Conservation (phyloP, 2,113 vertebrate genomes). For the Periophthalmodon schlosseri region DNA sequence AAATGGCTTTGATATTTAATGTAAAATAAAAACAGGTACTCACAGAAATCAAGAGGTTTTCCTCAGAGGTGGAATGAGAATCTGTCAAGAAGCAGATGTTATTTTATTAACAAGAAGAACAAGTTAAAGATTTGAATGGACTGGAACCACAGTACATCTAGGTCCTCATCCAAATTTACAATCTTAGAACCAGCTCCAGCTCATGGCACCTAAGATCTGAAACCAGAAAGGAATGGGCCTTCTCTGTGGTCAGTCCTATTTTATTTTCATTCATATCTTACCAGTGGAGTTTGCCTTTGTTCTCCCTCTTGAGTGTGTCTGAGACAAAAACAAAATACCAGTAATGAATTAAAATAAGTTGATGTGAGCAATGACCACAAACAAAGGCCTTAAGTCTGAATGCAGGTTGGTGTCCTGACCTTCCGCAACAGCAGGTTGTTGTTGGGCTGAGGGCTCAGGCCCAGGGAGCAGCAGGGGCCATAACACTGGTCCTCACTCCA, state of each 20-base stretch:
- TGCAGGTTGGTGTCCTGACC: slow-evolving; percentile 43
- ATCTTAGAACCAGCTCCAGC: too few species aligned
- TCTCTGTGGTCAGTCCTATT: too few species aligned
- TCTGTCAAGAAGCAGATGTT: slow-evolving; percentile 44
- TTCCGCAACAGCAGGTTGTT: slow-evolving; percentile 48
- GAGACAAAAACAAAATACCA: slow-evolving; percentile 41
- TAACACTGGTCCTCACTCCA: slow-evolving; percentile 80
- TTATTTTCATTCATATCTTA: slow-evolving; percentile 33
- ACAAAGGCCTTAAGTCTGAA: background rate
- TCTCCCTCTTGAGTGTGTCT: slow-evolving; percentile 61
- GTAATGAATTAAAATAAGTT: background rate
- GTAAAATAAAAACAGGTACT: slow-evolving; percentile 31
- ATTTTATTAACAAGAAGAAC: background rate
- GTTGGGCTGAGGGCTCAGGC: slow-evolving; percentile 46
- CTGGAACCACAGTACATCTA: too few species aligned
- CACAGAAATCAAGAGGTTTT: slow-evolving; percentile 68
- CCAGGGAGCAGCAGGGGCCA: slow-evolving; percentile 76
- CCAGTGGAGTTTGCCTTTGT: slow-evolving; percentile 61
- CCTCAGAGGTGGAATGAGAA: slow-evolving; percentile 73
- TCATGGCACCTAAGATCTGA: too few species aligned
- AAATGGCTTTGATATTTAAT: background rate
- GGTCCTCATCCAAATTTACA: too few species aligned
- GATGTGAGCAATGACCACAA: background rate
- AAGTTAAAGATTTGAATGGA: background rate
- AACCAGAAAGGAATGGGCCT: too few species aligned